Conservation (phyloP, 2,797 vertebrate genomes). For the Chaetodon trifasciatus region DNA sequence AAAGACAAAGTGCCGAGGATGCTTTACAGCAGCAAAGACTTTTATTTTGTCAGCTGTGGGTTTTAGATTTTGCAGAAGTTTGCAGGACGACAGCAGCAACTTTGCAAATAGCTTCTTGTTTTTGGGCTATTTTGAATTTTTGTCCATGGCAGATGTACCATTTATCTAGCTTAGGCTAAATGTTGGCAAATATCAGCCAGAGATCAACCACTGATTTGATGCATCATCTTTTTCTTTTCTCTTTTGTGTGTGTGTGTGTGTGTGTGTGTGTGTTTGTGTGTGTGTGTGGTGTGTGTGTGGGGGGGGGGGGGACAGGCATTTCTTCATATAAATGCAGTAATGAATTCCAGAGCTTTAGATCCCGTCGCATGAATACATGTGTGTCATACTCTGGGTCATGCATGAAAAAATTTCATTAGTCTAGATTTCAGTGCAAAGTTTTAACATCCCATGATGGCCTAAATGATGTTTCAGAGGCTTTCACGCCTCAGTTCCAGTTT, state of each 20-base stretch:
- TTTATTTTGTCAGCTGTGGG: slow-evolving; percentile 13
- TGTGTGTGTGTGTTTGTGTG: too few species aligned
- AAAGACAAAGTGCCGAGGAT: slow-evolving; percentile 22
- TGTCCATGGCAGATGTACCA: not conserved
- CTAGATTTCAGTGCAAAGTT: slow-evolving; percentile 21
- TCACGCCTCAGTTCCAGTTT: not conserved
- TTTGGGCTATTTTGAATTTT: not conserved
- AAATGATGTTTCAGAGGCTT: not conserved
- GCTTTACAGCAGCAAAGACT: slow-evolving; percentile 10
- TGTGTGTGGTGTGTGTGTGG: too few species aligned
- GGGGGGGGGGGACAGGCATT: too few species aligned
- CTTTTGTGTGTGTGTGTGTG: too few species aligned
- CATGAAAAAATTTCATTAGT: slow-evolving; percentile 16
- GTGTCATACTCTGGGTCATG: slow-evolving; percentile 17
- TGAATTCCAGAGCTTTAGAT: slow-evolving; percentile 15
- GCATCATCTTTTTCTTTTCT: too few species aligned
- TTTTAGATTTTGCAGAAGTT: not conserved
- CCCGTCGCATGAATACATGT: not conserved
- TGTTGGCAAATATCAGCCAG: not conserved
- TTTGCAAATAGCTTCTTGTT: not conserved
- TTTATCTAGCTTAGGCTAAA: not conserved
- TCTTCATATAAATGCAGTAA: slow-evolving; percentile 17
- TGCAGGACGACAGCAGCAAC: not conserved
- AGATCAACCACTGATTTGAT: too few species aligned
- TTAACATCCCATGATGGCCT: not conserved